Evolutionary conservation across 2,888 invertebrate genomes (phyloP).

Genomic region (Drosophila algonquin): DNA sequence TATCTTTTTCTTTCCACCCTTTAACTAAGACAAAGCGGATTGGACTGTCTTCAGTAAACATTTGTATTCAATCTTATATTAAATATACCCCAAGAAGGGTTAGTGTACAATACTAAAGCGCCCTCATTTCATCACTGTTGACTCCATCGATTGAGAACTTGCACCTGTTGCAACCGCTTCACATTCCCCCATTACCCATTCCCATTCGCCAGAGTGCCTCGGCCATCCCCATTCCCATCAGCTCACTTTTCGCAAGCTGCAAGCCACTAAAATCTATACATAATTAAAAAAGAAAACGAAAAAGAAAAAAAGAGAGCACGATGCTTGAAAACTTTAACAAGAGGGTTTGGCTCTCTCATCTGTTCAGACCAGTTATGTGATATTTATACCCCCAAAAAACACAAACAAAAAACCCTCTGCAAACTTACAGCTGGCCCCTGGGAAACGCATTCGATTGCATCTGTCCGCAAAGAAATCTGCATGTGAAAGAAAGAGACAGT

Average conservation of each 20-base stretch:
- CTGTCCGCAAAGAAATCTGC: slow-evolving; percentile 32
- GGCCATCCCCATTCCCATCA: background rate
- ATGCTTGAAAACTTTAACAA: slow-evolving; percentile 49
- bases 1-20: no score
- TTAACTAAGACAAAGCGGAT: no score
- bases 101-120: slow-evolving; percentile 25
- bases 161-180: slow-evolving; percentile 57
- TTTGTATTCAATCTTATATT: background rate
- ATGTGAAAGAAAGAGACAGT: no score
- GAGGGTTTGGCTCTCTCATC: slow-evolving; percentile 43
- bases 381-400: slow-evolving; percentile 40
- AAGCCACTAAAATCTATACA: slow-evolving; percentile 70
- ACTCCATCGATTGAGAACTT: slow-evolving; percentile 43
- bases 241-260: slow-evolving; percentile 54
- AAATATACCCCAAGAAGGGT: background rate
- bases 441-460: slow-evolving; percentile 28
- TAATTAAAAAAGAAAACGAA: slow-evolving; percentile 57
- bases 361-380: slow-evolving; percentile 64
- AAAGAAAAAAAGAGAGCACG: slow-evolving; percentile 19
- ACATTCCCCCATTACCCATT: background rate
- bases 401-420: slow-evolving; percentile 1
- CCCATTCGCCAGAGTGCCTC: background rate
- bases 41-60: no score
- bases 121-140: slow-evolving; percentile 37
- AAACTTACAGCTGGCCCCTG: slow-evolving; percentile 43